Evolutionary conservation across 2,888 invertebrate genomes (phyloP).

Genomic region (Choreutis nemorana): DNA sequence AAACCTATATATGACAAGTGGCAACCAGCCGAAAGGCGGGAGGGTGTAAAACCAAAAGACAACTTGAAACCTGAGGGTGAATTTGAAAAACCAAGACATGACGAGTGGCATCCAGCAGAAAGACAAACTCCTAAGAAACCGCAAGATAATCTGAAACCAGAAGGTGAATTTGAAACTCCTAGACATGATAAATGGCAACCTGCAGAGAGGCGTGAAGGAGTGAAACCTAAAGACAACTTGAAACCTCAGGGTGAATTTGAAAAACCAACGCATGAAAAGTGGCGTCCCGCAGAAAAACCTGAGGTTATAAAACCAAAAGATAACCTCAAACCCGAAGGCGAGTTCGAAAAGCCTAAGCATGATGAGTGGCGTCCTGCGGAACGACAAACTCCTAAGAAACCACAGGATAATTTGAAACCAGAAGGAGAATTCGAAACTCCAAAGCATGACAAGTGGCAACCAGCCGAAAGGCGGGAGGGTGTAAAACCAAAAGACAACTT

Average conservation of each 20-base stretch:
- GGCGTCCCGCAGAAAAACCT: conserved; percentile 38
- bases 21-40: conserved; percentile 38
- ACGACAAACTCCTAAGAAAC: conserved; percentile 32
- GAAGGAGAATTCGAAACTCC: conserved; percentile 27
- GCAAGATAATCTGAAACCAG: conserved; percentile 56
- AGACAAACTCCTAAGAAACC: conserved; percentile 29
- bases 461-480: conserved; percentile 40
- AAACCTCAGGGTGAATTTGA: conserved; percentile 58
- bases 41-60: conserved; percentile 42
- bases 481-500: conserved; percentile 61
- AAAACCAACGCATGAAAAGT: conserved; percentile 28
- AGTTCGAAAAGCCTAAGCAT: conserved; percentile 57
- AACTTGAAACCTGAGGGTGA: conserved; percentile 63
- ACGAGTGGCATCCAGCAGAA: conserved; percentile 43
- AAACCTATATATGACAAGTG: conserved; percentile 42
- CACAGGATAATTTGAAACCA: conserved; percentile 47
- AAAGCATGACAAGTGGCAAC: conserved; percentile 40
- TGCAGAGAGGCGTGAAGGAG: conserved; percentile 32
- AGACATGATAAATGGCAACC: conserved; percentile 29
- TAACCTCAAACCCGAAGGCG: conserved; percentile 66
- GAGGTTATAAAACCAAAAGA: conserved; percentile 33
- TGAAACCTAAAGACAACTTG: conserved; percentile 34
- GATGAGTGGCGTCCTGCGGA: conserved; percentile 59
- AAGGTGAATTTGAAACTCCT: conserved; percentile 53
- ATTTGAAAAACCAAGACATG: conserved; percentile 44